Evolutionary conservation across 2,888 invertebrate species (phyloP), one percentile per base, ranked within the genome.

Genomic region (Helleia helle): DNA sequence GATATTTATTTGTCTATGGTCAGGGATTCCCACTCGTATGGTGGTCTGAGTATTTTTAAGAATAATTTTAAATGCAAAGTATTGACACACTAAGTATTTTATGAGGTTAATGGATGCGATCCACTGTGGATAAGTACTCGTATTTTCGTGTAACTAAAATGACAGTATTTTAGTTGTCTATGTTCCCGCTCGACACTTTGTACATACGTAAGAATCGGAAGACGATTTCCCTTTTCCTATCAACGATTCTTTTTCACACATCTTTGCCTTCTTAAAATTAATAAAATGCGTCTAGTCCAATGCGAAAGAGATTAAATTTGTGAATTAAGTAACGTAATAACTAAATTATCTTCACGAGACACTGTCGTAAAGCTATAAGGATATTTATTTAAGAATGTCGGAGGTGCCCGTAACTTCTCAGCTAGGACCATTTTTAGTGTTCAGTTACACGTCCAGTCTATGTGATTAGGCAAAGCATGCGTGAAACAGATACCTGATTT

Each of bases 261-360:
- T 73, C 77, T 83, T 79, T 79, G 77, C 83, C 83, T 83, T 84
- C 79, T 67, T 75, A 72, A 75, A 80, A 70, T 79, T 53, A 50
- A 74, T 54, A 56, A 67, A 73, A 79, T 75, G 77, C 79, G 77
- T 83, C 84, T 84, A 84, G 84, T 84, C 84, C 80, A 80, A 75
- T 76, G 69, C 71, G 67, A 81, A 80, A 74, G 81, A 81, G 79
- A 81, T 81, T 83, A 79, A 73, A 68, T 73, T 68, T 66, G 70
- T 71, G 71, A 65, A 65, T 64, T 77, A 72, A 75, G 79, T 77
- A 61, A n/a, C n/a, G 51, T 66, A 62, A 59, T 59, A 55, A 59
- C 62, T 56, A 56, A 59, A 55, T 50, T 54, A 58, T 69, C 63
- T 65, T 61, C 56, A 62, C 66, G 66, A 61, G 65, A 65, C 40